A percentile compares a stretch with the other conserved stretches of the same genome.
phyloP scores from a whole-genome alignment of 1,140 invertebrate species.

The Onthophagus taurus region DNA sequence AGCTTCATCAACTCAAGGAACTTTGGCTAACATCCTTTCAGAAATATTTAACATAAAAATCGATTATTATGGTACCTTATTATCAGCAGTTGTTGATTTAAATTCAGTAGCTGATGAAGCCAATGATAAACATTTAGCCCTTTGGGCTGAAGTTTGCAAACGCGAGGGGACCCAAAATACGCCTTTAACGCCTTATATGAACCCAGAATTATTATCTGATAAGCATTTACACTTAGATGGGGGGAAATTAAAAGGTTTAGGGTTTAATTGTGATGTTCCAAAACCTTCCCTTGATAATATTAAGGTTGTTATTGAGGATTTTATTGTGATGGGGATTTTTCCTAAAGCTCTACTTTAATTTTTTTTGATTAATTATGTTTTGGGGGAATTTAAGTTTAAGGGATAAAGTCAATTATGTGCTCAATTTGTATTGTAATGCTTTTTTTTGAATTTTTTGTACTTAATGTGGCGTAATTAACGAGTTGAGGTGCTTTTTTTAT shows the following conservation, averaged over 20 bases:
- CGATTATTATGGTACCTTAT: constrained; percentile 71
- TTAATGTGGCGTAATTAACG: too few relatives aligned
- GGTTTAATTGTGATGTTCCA: constrained; percentile 48
- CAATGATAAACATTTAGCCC: constrained; percentile 83
- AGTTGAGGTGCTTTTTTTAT: too few relatives aligned
- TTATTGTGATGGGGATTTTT: constrained; percentile 60
- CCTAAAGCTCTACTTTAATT: too few relatives aligned
- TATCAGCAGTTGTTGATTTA: constrained; percentile 69
- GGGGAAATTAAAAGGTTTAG: constrained; percentile 50
- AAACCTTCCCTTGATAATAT: constrained; percentile 50
- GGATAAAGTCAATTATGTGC: too few relatives aligned
- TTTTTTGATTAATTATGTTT: too few relatives aligned
- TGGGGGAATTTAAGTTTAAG: too few relatives aligned
- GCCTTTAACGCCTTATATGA: constrained; percentile 77
- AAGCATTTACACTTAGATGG: constrained; percentile 70
- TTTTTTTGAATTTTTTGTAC: too few relatives aligned
- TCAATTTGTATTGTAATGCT: too few relatives aligned
- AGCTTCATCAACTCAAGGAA: constrained; percentile 72
- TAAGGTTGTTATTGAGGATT: constrained; percentile 60
- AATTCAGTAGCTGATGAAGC: constrained; percentile 74
- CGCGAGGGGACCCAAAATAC: constrained; percentile 69
- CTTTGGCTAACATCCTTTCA: constrained; percentile 64
- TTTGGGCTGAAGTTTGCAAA: constrained; percentile 79
- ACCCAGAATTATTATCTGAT: constrained; percentile 68
- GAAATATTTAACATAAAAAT: constrained; percentile 80